A percentile compares a stretch with the other conserved stretches of the same genome.
phyloP scores from a whole-genome alignment of 2,113 vertebrate species.

The Oryzias woworae region DNA sequence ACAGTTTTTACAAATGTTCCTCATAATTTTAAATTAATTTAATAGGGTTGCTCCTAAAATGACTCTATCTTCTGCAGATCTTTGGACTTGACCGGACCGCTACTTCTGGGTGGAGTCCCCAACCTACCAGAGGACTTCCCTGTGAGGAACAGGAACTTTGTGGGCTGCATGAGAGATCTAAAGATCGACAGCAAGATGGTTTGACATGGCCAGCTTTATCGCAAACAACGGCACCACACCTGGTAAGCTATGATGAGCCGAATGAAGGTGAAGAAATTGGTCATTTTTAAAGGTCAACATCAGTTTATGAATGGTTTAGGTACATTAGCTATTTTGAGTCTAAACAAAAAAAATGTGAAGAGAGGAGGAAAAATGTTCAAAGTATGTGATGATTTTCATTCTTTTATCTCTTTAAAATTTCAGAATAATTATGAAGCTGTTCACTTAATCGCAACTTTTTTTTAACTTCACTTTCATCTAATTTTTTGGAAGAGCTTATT shows the following conservation, averaged over 20 bases:
- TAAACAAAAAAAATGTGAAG: no score
- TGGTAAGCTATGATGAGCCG: conserved; percentile 69
- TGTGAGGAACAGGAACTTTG: conserved; percentile 89
- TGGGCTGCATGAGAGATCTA: conserved; percentile 95
- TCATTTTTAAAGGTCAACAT: no score
- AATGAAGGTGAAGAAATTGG: no score
- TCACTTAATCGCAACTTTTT: no score
- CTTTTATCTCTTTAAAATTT: no score
- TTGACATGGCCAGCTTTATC: conserved; percentile 93
- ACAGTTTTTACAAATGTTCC: not conserved
- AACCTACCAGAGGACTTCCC: conserved; percentile 96
- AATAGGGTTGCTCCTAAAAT: not conserved
- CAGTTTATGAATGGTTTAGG: no score
- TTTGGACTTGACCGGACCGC: conserved; percentile 91
- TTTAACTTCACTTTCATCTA: no score
- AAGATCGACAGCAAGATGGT: conserved; percentile 86
- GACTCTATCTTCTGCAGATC: conserved; percentile 77
- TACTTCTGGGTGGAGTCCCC: conserved; percentile 92
- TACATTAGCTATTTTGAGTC: no score
- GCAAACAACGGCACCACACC: conserved; percentile 93
- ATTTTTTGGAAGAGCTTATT: no score
- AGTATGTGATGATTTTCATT: no score
- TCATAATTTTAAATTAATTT: not conserved
- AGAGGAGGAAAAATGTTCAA: no score
- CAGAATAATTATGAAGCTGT: no score